Conservation (phyloP, 2,797 vertebrate genomes). For the Cynopterus sphinx region DNA sequence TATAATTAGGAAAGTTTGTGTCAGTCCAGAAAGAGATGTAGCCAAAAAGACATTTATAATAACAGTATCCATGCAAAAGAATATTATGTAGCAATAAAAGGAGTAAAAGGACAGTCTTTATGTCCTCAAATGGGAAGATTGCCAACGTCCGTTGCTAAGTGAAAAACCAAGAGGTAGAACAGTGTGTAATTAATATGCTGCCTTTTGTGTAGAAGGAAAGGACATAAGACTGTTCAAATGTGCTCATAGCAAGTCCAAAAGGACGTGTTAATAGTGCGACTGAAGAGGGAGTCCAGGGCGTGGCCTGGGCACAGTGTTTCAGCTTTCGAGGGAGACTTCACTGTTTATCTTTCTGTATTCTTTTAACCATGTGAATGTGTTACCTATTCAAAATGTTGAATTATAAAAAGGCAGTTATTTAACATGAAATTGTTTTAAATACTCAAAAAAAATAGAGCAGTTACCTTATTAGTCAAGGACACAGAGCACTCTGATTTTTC, state of each 20-base stretch:
- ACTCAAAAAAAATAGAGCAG: not conserved
- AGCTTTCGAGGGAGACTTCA: not conserved
- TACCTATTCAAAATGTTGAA: not conserved
- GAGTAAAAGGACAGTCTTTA: not conserved
- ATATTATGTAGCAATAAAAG: not conserved
- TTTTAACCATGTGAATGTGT: not conserved
- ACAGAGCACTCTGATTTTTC: not conserved
- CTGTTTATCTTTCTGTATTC: not conserved
- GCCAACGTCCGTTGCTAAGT: not conserved
- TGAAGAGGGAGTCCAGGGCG: rapidly evolving
- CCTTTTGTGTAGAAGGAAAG: not conserved
- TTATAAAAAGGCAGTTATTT: constrained; percentile 2
- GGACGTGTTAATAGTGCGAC: not conserved
- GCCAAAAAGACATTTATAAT: not conserved
- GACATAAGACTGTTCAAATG: rapidly evolving
- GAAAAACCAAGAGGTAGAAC: not conserved
- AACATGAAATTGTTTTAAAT: not conserved
- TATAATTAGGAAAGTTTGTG: constrained; percentile 13
- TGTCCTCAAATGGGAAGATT: not conserved
- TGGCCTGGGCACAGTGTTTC: not conserved
- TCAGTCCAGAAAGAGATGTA: not conserved
- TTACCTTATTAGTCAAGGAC: not conserved
- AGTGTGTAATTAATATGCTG: not conserved
- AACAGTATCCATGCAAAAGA: not conserved
- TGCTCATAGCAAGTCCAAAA: rapidly evolving